Base-by-base conservation (phyloP, 2,888 invertebrate species). In the Conchocele bisecta region DNA sequence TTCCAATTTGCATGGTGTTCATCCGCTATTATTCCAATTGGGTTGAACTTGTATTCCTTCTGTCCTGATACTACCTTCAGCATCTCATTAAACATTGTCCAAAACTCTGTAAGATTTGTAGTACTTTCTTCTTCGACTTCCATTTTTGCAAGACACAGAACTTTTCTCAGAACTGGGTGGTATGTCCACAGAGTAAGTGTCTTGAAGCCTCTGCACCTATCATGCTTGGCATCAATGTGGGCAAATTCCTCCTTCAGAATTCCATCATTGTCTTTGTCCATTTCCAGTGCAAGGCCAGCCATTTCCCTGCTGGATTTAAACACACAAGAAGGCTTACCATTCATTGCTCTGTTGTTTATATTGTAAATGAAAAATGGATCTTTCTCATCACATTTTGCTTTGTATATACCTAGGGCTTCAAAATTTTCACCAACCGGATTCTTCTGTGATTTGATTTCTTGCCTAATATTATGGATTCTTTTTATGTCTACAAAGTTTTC, bases 1-100 rank as follows among this genome's bases (percentile, higher is more conserved):
- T 44, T 58, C 58, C 58, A 58, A 15, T 58, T 58, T 13, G 58
- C 46, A 20, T 58, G 58, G 24, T 58, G 20, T 33, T 58, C 58
- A n/a, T 58, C 58, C 7, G 26, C 20, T 3, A 58, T 48, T 35
- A 58, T 35, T 11, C 58, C 44, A 17, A 24, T 39, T 3, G 39
- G 37, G 28, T 54, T 54, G 22, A 58, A 58, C 26, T 17, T 2
- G 13, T 22, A 22, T 20, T 39, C 24, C 2, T 37, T 7, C 15
- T 39, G 24, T 2, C 15, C 24, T 7, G 39, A 37, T n/a, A 7
- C 6, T 4, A 39, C 24, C 15, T 39, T 5, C 26, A 54, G 28
- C 54, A 54, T 39, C 9, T 54, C 24, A 24, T 54, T 54, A 9
- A 37, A 39, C n/a, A 37, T 20, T 6, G 11, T 33, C 37, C 54